Base-by-base conservation (phyloP, 1,140 invertebrate species). In the Hirudo medicinalis region DNA sequence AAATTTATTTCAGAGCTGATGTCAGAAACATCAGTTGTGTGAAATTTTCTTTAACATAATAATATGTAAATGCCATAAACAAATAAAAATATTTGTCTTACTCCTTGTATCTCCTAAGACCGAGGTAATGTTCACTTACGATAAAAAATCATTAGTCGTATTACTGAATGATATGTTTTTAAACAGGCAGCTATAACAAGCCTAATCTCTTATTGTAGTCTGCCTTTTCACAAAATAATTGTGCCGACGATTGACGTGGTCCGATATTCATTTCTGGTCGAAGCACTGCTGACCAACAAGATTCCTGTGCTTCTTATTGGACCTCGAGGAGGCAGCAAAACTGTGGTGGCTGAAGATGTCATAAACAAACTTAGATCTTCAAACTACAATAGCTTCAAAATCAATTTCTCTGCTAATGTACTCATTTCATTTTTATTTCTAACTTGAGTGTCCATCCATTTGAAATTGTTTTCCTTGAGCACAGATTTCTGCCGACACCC, bases 201-300 rank as follows among this genome's bases (percentile, higher is more conserved):
- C 15, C 0, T 49, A 49, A 32, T 20, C 29, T 63, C 11, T 32
- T 49, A 9, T 81, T 81, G 29, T 79, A 89, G 88, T 27, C 77
- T 85, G 13, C 89, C 89, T 19, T 92, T 91, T 82, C 89, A 89
- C 81, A 88, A 88, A 78, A 88, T 91, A 69, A 84, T 89, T 55
- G 89, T 92, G 5, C 90, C 90, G 0, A 92, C 90, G 0, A 86
- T 90, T 19, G 90, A 92, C 78, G 91, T 89, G 9, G 82, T 91
- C 4, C 84, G 90, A 15, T 90, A 91, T 79, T 86, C 90, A 77
- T 88, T 85, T 78, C 80, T 92, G 0, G 84, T 88, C 0, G 82
- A 84, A 54, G 82, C 84, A 6, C 83, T 91, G 54, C 78, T 91
- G 29, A 79, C 78, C 40, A 80, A 85, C 20, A 85, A 86, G 0